A percentile compares a stretch with the other conserved stretches of the same genome.
Conservation (phyloP, 1,140 invertebrate genomes). For the Nymphalis io region DNA sequence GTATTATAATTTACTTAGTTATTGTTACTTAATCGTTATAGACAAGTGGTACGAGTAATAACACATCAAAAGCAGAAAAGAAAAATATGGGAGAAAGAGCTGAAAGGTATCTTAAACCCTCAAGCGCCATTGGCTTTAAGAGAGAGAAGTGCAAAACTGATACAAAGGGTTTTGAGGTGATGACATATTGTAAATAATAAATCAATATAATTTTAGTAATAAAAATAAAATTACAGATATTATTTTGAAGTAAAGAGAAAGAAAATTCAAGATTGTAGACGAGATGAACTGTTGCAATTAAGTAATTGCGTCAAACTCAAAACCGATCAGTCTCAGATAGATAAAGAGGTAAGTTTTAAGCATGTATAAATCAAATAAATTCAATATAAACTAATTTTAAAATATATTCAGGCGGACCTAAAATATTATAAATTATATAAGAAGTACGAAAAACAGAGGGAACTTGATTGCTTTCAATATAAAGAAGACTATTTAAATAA, state of each 20-base stretch:
- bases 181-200: background rate
- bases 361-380: background rate
- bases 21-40: constrained; percentile 24
- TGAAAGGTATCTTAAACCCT: constrained; percentile 50
- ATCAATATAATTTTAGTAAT: constrained; percentile 11
- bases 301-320: constrained; percentile 36
- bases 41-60: constrained; percentile 44
- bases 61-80: constrained; percentile 46
- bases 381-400: background rate
- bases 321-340: constrained; percentile 17
- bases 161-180: constrained; percentile 58
- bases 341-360: constrained; percentile 34
- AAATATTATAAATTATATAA: constrained; percentile 31
- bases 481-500: constrained; percentile 45
- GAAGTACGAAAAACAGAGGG: constrained; percentile 40
- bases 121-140: constrained; percentile 45
- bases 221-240: constrained; percentile 38
- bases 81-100: constrained; percentile 58
- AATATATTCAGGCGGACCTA: constrained; percentile 30
- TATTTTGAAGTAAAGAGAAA: constrained; percentile 60
- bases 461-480: constrained; percentile 33
- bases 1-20: no score
- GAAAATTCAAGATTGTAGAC: constrained; percentile 42
- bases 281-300: constrained; percentile 51
- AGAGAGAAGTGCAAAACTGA: constrained; percentile 52